A percentile compares a stretch with the other conserved stretches of the same genome.
Conservation (phyloP, 2,888 invertebrate species). For the Drosophila monieri region DNA sequence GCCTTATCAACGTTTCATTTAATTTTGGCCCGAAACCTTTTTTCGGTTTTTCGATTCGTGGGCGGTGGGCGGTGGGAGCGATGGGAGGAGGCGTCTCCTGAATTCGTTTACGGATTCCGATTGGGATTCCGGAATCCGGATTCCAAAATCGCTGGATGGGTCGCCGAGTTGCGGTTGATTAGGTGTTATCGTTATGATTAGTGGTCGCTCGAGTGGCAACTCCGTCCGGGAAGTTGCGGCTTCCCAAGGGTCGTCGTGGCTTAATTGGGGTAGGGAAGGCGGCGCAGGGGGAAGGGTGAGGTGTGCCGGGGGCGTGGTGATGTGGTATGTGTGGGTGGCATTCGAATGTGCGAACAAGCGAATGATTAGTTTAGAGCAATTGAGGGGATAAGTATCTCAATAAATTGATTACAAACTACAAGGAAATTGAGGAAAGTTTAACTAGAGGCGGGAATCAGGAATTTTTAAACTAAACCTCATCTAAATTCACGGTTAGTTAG, state of each 20-base stretch:
- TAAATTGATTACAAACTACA: constrained; percentile 27
- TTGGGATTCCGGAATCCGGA: constrained; percentile 41
- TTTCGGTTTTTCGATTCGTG: constrained; percentile 34
- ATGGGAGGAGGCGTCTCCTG: constrained; percentile 16
- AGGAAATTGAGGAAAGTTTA: background rate
- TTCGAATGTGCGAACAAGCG: constrained; percentile 35
- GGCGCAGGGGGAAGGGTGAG: background rate
- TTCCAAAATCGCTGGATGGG: constrained; percentile 47
- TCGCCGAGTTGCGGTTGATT: constrained; percentile 67
- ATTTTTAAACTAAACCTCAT: background rate
- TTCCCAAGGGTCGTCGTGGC: constrained; percentile 27
- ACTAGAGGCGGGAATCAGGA: background rate
- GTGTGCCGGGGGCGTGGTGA: background rate
- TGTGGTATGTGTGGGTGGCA: constrained; percentile 36
- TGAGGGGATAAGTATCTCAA: constrained; percentile 34
- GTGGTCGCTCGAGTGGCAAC: constrained; percentile 62
- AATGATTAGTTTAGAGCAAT: constrained; percentile 47
- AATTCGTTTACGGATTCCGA: constrained; percentile 61
- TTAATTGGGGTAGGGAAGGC: background rate
- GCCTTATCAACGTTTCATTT: constrained; percentile 80
- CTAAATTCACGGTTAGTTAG: constrained; percentile 18
- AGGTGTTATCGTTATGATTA: constrained; percentile 79
- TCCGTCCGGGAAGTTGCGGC: constrained; percentile 35
- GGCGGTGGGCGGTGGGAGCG: background rate
- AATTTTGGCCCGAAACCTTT: constrained; percentile 69